Evolutionary conservation across 2,113 vertebrate genomes (phyloP), one percentile per base, ranked within the genome.

Genomic region (Bettongia penicillata): DNA sequence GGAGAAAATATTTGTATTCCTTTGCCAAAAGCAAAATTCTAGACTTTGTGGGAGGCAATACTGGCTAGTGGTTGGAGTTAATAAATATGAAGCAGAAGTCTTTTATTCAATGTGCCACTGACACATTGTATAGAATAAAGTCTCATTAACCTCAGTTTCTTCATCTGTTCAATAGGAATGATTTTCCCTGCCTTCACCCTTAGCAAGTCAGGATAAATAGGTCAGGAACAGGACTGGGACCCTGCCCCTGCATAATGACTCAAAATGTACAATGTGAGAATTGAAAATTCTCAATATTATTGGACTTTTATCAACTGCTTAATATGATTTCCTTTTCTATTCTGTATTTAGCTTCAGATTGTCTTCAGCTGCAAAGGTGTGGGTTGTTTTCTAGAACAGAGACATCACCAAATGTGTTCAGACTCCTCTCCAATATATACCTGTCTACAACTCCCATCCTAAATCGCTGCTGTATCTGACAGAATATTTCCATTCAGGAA

Each of bases 261-360:
- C 84, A 53, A 93, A 11, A 94, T 84, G 2, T 3, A 93, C 8
- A 68, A 31, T 1, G 90, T 23, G 28, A 91, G 94, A 95, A 94
- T 8, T 10, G 3, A 92, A 97, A 95, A 93, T 43, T 48, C 92
- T 93, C 50, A 52, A 23, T 57, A 16, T 24, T 19, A 0, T 68
- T 96, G 23, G 16, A 96, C 93, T 89, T 90, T 94, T 96, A 53
- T 96, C 90, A 95, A 96, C 24, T 8, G 61, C 24, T 77, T 93
- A 95, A 94, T 37, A 84, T 43, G 94, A 91, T 91, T 90, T 90
- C 48, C n/a, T 90, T 47, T 84, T 53, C 8, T 93, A 48, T 43
- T 48, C 10, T 94, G 3, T 26, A 50, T 89, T 91, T 31, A 89
- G 50, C 43, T 94, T 94, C 93, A 90, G 92, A 77, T 9, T 77